Percentiles rank a stretch among this genome's conserved stretches.
Evolutionary conservation across 2,113 vertebrate species (phyloP).

Genomic region (Pycnonotus jocosus): DNA sequence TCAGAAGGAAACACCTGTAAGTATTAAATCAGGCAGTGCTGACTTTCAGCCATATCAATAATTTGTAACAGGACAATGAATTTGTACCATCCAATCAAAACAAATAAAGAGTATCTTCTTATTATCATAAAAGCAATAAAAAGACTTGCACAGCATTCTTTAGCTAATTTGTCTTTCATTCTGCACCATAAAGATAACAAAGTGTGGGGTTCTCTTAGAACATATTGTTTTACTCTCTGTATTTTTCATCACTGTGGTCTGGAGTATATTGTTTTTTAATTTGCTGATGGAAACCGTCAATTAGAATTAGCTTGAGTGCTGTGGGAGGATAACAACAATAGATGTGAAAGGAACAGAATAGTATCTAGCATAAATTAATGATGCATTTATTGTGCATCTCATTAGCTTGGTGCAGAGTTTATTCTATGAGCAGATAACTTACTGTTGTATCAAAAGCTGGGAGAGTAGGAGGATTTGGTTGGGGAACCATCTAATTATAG

Average conservation of each 20-base stretch:
- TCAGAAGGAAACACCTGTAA: slow-evolving; percentile 76
- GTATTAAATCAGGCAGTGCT: slow-evolving; percentile 61
- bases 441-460: not conserved
- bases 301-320: slow-evolving; percentile 64
- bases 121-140: slow-evolving; percentile 75
- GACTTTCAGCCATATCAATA: slow-evolving; percentile 74
- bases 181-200: slow-evolving; percentile 77
- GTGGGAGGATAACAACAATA: slow-evolving; percentile 38
- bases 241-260: slow-evolving; percentile 62
- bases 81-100: slow-evolving; percentile 65
- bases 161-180: slow-evolving; percentile 73
- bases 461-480: slow-evolving; percentile 1
- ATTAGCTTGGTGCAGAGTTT: not conserved
- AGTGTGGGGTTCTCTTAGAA: slow-evolving; percentile 53
- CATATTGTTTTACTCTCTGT: slow-evolving; percentile 55
- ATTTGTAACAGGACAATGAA: slow-evolving; percentile 67
- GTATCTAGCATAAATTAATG: slow-evolving; percentile 49
- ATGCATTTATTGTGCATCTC: slow-evolving; percentile 45
- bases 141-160: slow-evolving; percentile 68
- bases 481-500: slow-evolving; percentile 39
- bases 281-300: slow-evolving; percentile 68
- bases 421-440: slow-evolving; percentile 48
- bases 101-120: slow-evolving; percentile 69
- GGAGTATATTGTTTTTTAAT: slow-evolving; percentile 67
- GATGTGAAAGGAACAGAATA: slow-evolving; percentile 5